phyloP scores from a whole-genome alignment of 2,888 invertebrate genomes.

The Bombylius major region DNA sequence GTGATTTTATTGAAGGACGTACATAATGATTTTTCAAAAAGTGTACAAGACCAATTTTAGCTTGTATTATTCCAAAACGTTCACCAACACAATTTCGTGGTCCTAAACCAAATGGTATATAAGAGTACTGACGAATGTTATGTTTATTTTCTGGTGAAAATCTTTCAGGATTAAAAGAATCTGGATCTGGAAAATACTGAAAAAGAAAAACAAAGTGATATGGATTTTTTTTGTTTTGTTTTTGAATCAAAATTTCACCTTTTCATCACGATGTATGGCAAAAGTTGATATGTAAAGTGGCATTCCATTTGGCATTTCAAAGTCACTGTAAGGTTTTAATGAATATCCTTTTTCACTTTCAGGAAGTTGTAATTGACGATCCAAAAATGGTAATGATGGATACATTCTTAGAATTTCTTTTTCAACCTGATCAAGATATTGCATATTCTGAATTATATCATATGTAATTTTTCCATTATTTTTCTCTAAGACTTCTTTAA shows the following conservation, averaged over 20 bases:
- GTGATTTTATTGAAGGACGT: slow-evolving; percentile 15
- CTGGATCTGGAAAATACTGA: slow-evolving; percentile 30
- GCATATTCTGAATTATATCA: slow-evolving; percentile 24
- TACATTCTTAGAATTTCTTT: slow-evolving; percentile 30
- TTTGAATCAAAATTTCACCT: slow-evolving; percentile 21
- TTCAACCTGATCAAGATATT: slow-evolving; percentile 26
- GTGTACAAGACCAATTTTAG: slow-evolving; percentile 29
- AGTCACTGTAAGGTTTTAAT: slow-evolving; percentile 25
- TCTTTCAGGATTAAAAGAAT: slow-evolving; percentile 32
- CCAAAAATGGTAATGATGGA: slow-evolving; percentile 32
- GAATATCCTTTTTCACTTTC: slow-evolving; percentile 21
- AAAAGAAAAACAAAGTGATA: too few relatives aligned
- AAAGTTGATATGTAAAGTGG: slow-evolving; percentile 30
- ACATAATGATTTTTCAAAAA: slow-evolving; percentile 30
- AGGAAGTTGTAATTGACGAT: slow-evolving; percentile 27
- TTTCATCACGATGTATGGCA: slow-evolving; percentile 30
- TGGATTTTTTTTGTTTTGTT: too few relatives aligned
- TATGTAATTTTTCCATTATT: slow-evolving; percentile 21
- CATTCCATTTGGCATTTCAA: slow-evolving; percentile 27
- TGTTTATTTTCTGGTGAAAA: slow-evolving; percentile 30
- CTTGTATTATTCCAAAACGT: slow-evolving; percentile 29
- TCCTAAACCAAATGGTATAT: slow-evolving; percentile 30
- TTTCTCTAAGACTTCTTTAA: slow-evolving; percentile 17
- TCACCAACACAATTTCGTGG: slow-evolving; percentile 33
- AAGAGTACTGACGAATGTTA: slow-evolving; percentile 30